Evolutionary conservation across 2,888 invertebrate species (phyloP), one percentile per base, ranked within the genome.

Genomic region (Athalia circularis): DNA sequence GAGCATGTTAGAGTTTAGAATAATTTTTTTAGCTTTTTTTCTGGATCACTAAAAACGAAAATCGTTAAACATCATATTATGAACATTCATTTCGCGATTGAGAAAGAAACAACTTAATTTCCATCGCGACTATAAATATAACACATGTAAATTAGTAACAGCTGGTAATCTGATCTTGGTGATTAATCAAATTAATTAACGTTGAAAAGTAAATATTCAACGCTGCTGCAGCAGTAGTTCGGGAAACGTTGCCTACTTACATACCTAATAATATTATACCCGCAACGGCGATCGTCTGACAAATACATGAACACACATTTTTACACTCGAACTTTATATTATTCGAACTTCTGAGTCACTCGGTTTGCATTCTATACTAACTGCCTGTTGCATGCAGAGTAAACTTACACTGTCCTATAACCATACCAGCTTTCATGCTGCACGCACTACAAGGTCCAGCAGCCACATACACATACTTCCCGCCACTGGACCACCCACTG

Each of bases 401-500:
- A 29, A 29, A 29, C 29, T 29, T 29, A 29, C 29, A 29, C 29
- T 29, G 29, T 29, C 29, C 29, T 29, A 29, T 29, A 29, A 29
- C 29, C 29, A 29, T 29, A 29, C 1, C 29, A 29, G 29, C 29
- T 13, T 0, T 5, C 5, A 57, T 57, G 15, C 9, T 29, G 15
- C 3, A 61, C 29, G 61, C 15, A 62, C 4, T 29, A 29, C 15
- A 62, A 62, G 57, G 62, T 29, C 62, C 11, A 43, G 64, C 47
- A 29, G 29, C 64, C 47, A 45, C 43, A 45, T 45, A 65, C 65
- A 48, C 65, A 65, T n/a, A 47, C 5, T 5, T n/a, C 59, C n/a
- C 1, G 65, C 65, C 7, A 48, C 7, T 52, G 11, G 65, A 65
- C 65, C 65, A 65, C 65, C 65, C 65, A 65, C 47, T 13, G 48